Base-by-base conservation (phyloP, 2,888 invertebrate species). In the Erannis defoliaria region DNA sequence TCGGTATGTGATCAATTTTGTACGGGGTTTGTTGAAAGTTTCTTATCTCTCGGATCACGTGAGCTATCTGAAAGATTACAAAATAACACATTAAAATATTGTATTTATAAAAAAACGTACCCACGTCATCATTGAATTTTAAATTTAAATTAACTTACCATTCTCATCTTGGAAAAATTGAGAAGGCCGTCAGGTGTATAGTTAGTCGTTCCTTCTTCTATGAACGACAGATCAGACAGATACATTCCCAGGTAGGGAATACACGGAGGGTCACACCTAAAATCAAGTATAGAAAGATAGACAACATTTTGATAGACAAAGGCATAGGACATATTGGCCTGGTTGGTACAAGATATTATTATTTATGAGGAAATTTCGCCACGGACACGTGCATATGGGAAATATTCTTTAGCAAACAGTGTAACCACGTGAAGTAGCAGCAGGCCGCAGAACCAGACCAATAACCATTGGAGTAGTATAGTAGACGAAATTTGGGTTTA, bases 161-260 rank as follows among this genome's bases (percentile, higher is more conserved):
- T 98, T 91, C 98, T 94, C 98, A 98, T 98, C 89, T 98, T 98
- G 5, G 98, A 97, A 88, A 98, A 98, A 82, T 98, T 98, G 43
- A 98, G 94, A 14, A 98, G 94, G 55, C 96, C 96, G 67, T 98
- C 97, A 2, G 97, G 97, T 0, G 98, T 97, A 82, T 97, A 96
- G 83, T 97, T 98, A 0, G 98, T 96, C 2, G 98, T 97, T 29
- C 98, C 98, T 89, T 98, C 98, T 85, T 98, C 98, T 59, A 98
- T 98, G 85, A 98, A 98, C 3, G 98, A 97, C 49, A 98, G 91
- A 85, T 98, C 98, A 6, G 98, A 97, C 23, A 98, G 89, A 82
- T 98, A 98, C 94, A 98, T 95, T 42, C 98, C 98, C 68, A 97
- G 88, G 81, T 97, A 97, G 0, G 97, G 97, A 66, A 97, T 97